These are phyloP conservation scores for Boulengeromyrus knoepffleri DNA, from an alignment of 2,113 vertebrate species.

Conservation along the genomic window DNA sequence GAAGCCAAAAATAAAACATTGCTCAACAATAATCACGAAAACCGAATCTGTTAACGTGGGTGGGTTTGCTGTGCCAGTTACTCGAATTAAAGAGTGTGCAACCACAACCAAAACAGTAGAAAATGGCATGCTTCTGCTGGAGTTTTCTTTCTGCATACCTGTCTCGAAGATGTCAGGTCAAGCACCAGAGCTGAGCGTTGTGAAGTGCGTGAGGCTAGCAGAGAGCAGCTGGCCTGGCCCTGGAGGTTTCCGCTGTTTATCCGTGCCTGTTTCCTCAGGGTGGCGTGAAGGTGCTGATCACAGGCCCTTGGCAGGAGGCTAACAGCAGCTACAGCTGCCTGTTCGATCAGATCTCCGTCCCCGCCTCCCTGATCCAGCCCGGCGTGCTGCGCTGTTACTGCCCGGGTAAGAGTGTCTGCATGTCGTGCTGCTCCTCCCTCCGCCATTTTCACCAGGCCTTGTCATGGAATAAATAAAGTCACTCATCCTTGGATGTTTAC, in stretches of 20 bases:
- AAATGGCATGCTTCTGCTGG: background rate
- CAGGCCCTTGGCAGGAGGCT: slow-evolving; percentile 95
- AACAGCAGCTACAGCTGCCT: slow-evolving; percentile 95
- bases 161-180: background rate
- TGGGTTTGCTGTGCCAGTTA: background rate
- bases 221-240: background rate
- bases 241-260: background rate
- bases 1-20: background rate
- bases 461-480: background rate
- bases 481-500: background rate
- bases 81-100: background rate
- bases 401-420: slow-evolving; percentile 14
- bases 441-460: background rate
- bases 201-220: background rate
- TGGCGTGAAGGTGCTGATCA: slow-evolving; percentile 96
- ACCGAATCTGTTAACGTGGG: background rate
- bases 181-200: background rate
- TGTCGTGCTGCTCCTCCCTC: background rate
- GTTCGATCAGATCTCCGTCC: slow-evolving; percentile 97
- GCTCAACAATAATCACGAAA: background rate
- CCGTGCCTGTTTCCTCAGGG: slow-evolving; percentile 63
- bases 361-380: slow-evolving; percentile 93
- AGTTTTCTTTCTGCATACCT: background rate
- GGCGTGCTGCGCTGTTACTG: slow-evolving; percentile 97
- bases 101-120: background rate